These are phyloP conservation scores for Diplodus sargus DNA, from an alignment of 2,797 vertebrate species.

Conservation along the genomic window DNA sequence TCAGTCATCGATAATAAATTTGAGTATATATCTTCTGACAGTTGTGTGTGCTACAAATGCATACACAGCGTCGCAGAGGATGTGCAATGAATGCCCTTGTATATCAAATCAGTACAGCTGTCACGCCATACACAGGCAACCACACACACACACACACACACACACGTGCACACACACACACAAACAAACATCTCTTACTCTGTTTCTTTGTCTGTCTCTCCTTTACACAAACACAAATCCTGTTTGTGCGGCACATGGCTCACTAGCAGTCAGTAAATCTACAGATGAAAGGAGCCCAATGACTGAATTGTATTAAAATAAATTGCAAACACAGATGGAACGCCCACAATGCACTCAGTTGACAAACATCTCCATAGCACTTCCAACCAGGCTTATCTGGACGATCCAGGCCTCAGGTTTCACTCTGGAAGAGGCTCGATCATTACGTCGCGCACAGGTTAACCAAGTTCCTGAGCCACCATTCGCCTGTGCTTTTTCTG, in stretches of 20 bases:
- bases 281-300: conserved; percentile 46
- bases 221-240: conserved; percentile 31
- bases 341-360: conserved; percentile 19
- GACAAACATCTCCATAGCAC: conserved; percentile 54
- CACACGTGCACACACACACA: conserved; percentile 15
- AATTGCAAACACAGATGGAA: conserved; percentile 66
- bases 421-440: conserved; percentile 22
- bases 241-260: conserved; percentile 37
- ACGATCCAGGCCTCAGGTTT: conserved; percentile 29
- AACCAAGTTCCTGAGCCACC: background rate
- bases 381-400: conserved; percentile 18
- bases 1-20: conserved; percentile 46
- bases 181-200: conserved; percentile 17
- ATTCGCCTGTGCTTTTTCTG: background rate
- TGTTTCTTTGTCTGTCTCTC: conserved; percentile 39
- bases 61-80: conserved; percentile 38
- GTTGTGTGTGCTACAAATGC: conserved; percentile 47
- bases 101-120: conserved; percentile 51
- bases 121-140: conserved; percentile 42
- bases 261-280: conserved; percentile 45
- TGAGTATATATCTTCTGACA: conserved; percentile 57
- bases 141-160: conserved; percentile 14
- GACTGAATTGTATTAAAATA: conserved; percentile 57
- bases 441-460: background rate
- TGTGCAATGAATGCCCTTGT: conserved; percentile 30